Evolutionary conservation across 2,797 vertebrate species (phyloP).

Genomic region (Amazonetta brasiliensis): DNA sequence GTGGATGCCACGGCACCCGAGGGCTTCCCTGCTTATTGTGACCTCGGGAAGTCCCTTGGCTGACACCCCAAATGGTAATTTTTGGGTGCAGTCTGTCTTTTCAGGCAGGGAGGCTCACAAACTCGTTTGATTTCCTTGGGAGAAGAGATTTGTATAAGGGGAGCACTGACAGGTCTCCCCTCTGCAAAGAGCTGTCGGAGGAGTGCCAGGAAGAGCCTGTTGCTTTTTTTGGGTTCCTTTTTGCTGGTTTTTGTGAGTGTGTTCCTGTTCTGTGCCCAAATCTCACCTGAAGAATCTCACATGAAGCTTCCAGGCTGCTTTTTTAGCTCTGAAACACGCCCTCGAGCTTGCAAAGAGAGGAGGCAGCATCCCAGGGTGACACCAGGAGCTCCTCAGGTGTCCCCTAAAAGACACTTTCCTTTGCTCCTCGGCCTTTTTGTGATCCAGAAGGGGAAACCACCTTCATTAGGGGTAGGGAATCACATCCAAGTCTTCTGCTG

Average conservation of each 20-base stretch:
- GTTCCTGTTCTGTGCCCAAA: not conserved
- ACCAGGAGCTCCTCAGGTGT: not conserved
- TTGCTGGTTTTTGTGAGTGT: not conserved
- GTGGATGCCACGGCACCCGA: not conserved
- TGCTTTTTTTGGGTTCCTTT: not conserved
- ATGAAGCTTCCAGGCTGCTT: not conserved
- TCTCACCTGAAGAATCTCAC: accelerated
- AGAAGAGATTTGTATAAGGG: accelerated
- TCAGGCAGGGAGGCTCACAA: accelerated
- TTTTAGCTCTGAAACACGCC: not conserved
- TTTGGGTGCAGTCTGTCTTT: not conserved
- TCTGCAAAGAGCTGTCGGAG: accelerated
- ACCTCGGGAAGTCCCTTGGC: not conserved
- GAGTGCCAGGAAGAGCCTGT: not conserved
- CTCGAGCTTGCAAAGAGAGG: not conserved
- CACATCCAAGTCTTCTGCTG: not conserved
- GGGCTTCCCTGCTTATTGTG: not conserved
- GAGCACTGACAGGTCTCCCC: not conserved
- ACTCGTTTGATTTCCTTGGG: not conserved
- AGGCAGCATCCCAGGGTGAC: not conserved
- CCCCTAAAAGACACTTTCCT: accelerated
- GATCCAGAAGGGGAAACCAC: accelerated
- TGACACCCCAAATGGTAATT: not conserved
- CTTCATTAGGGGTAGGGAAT: accelerated
- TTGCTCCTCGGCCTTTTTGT: accelerated